Evolutionary conservation across 2,888 invertebrate genomes (phyloP).

Genomic region (Netelia melanura): DNA sequence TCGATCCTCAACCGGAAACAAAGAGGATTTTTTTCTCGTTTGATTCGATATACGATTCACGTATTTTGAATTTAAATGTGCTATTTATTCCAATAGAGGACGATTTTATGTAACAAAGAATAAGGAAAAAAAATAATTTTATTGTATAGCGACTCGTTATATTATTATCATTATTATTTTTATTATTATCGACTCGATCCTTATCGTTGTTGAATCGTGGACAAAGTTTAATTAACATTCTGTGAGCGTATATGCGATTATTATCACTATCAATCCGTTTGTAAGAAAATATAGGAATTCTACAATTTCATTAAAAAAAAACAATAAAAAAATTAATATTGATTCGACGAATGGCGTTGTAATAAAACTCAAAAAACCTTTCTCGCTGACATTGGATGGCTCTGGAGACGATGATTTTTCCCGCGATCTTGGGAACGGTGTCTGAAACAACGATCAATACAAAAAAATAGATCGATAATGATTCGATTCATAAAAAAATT

Average conservation of each 20-base stretch:
- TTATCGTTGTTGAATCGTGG: not conserved
- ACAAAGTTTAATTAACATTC: not conserved
- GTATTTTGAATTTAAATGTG: too few species aligned
- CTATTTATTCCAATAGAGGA: too few species aligned
- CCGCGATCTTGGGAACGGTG: conserved; percentile 27
- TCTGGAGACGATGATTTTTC: conserved; percentile 45
- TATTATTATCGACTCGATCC: not conserved
- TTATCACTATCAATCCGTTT: not conserved
- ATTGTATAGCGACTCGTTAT: not conserved
- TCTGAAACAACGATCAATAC: not conserved
- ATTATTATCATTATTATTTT: not conserved
- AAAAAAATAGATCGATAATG: not conserved
- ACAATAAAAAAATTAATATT: not conserved
- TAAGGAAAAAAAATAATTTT: conserved; percentile 7
- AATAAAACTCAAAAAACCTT: conserved; percentile 5
- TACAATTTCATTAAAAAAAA: not conserved
- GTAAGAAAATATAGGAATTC: not conserved
- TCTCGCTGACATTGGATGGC: conserved; percentile 23
- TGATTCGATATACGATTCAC: not conserved
- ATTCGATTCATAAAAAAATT: not conserved
- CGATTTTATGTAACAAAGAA: conserved; percentile 27
- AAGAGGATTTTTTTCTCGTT: not conserved
- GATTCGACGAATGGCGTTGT: not conserved
- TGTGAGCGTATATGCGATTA: not conserved
- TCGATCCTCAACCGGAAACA: not conserved